Percentiles rank a stretch among this genome's conserved stretches.
Conservation (phyloP, 2,888 invertebrate genomes). For the Aleiodes testaceus region DNA sequence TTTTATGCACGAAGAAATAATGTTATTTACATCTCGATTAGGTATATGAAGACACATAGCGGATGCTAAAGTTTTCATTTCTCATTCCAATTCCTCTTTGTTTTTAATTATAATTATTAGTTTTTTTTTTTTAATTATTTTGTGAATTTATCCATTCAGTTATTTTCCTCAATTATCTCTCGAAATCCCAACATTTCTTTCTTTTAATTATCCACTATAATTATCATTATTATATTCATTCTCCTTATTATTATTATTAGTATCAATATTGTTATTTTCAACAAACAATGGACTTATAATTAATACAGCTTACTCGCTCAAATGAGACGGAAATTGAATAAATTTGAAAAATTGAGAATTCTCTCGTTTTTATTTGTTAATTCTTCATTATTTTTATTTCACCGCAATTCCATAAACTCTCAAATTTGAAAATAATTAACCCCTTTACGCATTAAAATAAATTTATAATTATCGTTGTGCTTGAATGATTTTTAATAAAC, state of each 20-base stretch:
- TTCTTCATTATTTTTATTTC: no score
- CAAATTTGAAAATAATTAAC: background rate
- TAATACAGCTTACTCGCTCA: no score
- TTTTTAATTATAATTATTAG: conserved; percentile 8
- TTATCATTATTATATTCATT: no score
- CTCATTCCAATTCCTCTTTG: conserved; percentile 8
- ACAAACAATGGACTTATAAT: conserved; percentile 6
- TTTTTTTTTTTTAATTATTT: conserved; percentile 1
- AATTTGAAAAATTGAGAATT: no score
- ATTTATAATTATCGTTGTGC: conserved; percentile 20
- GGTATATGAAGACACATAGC: conserved; percentile 34
- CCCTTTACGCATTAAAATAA: background rate
- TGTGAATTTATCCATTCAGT: conserved; percentile 10
- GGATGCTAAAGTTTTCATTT: conserved; percentile 8
- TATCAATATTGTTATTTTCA: background rate
- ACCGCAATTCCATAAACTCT: no score
- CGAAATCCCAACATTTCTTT: conserved; percentile 13
- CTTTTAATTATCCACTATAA: background rate
- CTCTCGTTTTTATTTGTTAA: no score
- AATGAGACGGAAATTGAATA: no score
- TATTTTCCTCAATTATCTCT: conserved; percentile 10
- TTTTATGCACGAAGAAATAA: conserved; percentile 28
- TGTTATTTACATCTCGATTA: conserved; percentile 39
- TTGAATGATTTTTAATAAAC: conserved; percentile 27
- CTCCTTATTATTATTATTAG: no score